Percentiles rank a stretch among this genome's conserved stretches.
These are phyloP conservation scores for Choristoneura rosaceana DNA, from an alignment of 2,888 invertebrate genomes.

Conservation along the genomic window DNA sequence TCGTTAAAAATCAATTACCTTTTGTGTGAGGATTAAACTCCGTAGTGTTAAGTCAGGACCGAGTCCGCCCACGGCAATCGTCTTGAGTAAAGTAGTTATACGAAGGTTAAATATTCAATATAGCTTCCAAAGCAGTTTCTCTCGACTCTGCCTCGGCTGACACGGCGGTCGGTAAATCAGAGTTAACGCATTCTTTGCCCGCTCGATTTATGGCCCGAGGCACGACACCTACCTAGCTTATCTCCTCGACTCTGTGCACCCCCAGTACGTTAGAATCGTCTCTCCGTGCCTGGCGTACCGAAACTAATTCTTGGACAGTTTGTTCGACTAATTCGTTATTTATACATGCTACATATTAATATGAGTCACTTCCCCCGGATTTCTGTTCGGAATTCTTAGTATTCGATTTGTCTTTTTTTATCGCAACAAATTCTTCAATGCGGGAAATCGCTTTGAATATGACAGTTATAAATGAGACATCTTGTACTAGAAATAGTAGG, in stretches of 20 bases:
- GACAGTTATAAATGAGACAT: constrained; percentile 76
- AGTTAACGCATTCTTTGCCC: constrained; percentile 75
- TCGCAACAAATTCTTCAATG: constrained; percentile 58
- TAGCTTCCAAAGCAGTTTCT: constrained; percentile 42
- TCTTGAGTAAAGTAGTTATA: constrained; percentile 35
- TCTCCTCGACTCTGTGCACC: constrained; percentile 57
- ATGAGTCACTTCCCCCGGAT: constrained; percentile 48
- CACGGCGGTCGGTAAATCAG: constrained; percentile 74
- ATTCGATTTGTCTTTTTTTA: constrained; percentile 55
- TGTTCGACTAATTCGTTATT: constrained; percentile 19
- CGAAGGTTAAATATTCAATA: constrained; percentile 41
- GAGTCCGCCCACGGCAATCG: constrained; percentile 26
- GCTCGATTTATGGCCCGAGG: constrained; percentile 70
- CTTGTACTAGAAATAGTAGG: constrained; percentile 75
- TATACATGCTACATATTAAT: constrained; percentile 10
- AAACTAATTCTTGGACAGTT: constrained; percentile 26
- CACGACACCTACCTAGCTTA: constrained; percentile 63
- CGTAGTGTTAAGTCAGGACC: constrained; percentile 28
- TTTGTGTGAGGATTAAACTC: constrained; percentile 22
- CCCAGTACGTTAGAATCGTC: constrained; percentile 34
- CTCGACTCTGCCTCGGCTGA: constrained; percentile 50
- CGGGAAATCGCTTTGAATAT: constrained; percentile 69
- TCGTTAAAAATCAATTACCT: constrained; percentile 31
- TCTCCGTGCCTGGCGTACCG: constrained; percentile 9
- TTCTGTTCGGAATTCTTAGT: constrained; percentile 57